Conservation (phyloP, 2,113 vertebrate species). For the Ia io region DNA sequence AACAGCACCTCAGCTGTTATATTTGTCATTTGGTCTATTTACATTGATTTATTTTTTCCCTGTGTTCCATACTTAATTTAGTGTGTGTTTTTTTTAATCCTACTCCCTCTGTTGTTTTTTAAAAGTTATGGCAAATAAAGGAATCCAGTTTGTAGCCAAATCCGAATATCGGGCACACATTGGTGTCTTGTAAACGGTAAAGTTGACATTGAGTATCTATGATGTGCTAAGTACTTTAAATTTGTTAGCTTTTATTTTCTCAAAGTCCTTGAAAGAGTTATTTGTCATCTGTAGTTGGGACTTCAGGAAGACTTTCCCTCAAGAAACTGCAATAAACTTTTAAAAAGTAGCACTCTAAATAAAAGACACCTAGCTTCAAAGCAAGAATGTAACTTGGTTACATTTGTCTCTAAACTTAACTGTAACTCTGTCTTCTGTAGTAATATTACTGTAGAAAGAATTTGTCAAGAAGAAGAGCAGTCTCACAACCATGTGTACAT, state of each 20-base stretch:
- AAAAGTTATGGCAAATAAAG: neutral
- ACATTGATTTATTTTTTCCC: neutral
- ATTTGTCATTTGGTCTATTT: neutral
- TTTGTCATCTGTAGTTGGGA: neutral
- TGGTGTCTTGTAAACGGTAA: neutral
- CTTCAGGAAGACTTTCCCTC: neutral
- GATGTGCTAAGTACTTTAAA: neutral
- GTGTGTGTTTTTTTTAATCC: neutral
- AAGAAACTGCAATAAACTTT: neutral
- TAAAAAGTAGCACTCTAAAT: constrained; percentile 11
- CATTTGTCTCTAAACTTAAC: neutral
- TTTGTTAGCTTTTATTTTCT: constrained; percentile 13
- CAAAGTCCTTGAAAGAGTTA: neutral
- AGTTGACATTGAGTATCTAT: neutral
- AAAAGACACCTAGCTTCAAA: neutral
- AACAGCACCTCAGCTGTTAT: neutral
- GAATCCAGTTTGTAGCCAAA: neutral
- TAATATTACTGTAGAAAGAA: neutral
- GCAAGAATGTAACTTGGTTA: neutral
- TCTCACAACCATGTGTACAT: neutral
- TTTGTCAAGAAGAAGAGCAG: neutral
- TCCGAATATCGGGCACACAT: neutral
- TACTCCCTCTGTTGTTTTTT: neutral
- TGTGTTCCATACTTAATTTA: constrained; percentile 6
- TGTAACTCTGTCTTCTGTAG: neutral